Percentiles rank a stretch among this genome's conserved stretches.
These are phyloP conservation scores for Chloroclysta siterata DNA, from an alignment of 2,888 invertebrate genomes.

Conservation along the genomic window DNA sequence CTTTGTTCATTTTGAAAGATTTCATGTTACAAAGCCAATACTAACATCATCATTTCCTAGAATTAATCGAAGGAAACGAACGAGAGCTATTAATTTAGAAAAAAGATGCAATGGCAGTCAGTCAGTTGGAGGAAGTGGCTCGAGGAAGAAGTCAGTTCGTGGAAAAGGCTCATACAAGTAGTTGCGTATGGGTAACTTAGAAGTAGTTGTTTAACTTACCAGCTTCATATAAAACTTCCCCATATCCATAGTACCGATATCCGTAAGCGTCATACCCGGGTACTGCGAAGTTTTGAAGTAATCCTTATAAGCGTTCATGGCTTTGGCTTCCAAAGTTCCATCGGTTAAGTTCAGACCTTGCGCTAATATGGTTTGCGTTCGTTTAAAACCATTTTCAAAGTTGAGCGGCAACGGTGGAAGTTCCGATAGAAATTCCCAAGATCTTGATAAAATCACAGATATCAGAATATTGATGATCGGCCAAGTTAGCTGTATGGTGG, in stretches of 20 bases:
- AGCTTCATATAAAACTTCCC: conserved; percentile 73
- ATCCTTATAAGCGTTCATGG: conserved; percentile 66
- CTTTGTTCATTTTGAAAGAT: too few species aligned
- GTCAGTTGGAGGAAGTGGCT: too few species aligned
- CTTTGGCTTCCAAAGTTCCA: conserved; percentile 56
- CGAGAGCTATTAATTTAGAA: too few species aligned
- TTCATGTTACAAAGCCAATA: too few species aligned
- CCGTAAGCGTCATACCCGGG: conserved; percentile 62
- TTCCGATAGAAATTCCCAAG: conserved; percentile 78
- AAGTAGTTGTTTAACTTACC: conserved; percentile 64
- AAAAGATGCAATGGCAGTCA: too few species aligned
- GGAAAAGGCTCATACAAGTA: too few species aligned
- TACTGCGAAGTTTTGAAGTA: conserved; percentile 62
- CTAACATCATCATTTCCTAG: too few species aligned
- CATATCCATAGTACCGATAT: conserved; percentile 66
- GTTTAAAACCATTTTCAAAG: conserved; percentile 71
- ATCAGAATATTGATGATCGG: conserved; percentile 75
- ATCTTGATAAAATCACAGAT: conserved; percentile 71
- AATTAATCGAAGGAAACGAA: too few species aligned
- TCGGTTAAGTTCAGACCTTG: conserved; percentile 55
- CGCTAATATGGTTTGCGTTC: conserved; percentile 69
- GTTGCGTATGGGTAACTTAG: too few species aligned
- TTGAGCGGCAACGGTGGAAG: conserved; percentile 86
- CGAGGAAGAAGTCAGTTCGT: too few species aligned
- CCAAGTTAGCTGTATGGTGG: conserved; percentile 72